phyloP scores from a whole-genome alignment of 2,888 invertebrate species.

The Ischnura elegans region DNA sequence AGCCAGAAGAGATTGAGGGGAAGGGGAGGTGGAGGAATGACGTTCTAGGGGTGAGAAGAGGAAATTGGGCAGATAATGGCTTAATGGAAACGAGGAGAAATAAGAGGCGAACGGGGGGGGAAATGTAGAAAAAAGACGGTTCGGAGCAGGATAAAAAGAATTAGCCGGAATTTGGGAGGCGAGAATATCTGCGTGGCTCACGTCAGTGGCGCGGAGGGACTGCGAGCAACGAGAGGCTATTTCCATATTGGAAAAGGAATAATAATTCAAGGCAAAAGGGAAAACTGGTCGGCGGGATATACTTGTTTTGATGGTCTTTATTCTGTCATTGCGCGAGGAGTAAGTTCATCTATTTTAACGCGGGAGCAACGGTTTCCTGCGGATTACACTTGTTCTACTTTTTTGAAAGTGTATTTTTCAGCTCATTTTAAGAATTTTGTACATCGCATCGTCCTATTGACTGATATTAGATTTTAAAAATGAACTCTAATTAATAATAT shows the following conservation, averaged over 20 bases:
- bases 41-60: background rate
- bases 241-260: slow-evolving; percentile 12
- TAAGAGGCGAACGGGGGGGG: background rate
- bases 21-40: background rate
- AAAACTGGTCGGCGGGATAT: background rate
- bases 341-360: too few species aligned
- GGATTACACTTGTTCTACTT: too few species aligned
- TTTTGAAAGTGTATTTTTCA: too few species aligned
- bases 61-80: slow-evolving; percentile 52
- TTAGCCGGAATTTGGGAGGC: slow-evolving; percentile 41
- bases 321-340: too few species aligned
- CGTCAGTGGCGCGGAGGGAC: background rate
- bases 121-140: background rate
- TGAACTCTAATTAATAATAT: too few species aligned
- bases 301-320: background rate
- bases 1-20: background rate
- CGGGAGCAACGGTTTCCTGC: too few species aligned
- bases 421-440: too few species aligned
- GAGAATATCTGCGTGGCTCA: background rate
- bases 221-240: background rate
- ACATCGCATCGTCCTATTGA: too few species aligned
- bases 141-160: slow-evolving; percentile 50
- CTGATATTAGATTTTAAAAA: too few species aligned
- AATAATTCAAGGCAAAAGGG: background rate
- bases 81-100: slow-evolving; percentile 44